A percentile compares a stretch with the other conserved stretches of the same genome.
These are phyloP conservation scores for Galerucella pusilla DNA, from an alignment of 2,888 invertebrate genomes.

Conservation along the genomic window DNA sequence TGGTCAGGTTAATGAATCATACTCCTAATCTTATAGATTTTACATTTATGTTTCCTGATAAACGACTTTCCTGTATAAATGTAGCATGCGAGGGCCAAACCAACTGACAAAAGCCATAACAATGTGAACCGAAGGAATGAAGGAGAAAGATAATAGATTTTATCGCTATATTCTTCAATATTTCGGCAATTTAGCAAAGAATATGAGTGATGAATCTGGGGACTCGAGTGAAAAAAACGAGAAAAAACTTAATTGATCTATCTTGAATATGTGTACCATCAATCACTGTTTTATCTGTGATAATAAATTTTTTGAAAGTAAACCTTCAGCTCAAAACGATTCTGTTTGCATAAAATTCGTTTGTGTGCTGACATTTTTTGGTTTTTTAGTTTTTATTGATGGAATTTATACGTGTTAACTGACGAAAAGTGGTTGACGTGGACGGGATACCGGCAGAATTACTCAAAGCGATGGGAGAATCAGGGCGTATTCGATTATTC, in stretches of 20 bases:
- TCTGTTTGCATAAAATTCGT: not conserved
- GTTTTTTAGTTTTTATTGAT: not conserved
- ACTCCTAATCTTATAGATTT: no score
- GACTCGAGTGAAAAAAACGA: constrained; percentile 25
- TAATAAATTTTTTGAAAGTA: constrained; percentile 10
- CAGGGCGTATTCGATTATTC: no score
- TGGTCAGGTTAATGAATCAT: no score
- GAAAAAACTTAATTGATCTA: constrained; percentile 28
- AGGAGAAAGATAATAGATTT: constrained; percentile 36
- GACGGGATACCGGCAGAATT: no score
- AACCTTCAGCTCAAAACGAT: not conserved
- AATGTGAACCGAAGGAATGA: constrained; percentile 24
- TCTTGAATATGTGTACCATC: constrained; percentile 26
- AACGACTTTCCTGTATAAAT: constrained; percentile 4
- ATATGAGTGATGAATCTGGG: constrained; percentile 34
- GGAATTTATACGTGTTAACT: no score
- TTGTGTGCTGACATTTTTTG: not conserved
- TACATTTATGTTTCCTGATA: not conserved
- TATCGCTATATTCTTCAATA: constrained; percentile 33
- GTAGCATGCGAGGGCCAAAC: constrained; percentile 22
- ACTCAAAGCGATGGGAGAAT: no score
- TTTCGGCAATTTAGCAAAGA: constrained; percentile 32
- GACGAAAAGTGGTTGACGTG: no score
- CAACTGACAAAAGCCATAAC: constrained; percentile 39
- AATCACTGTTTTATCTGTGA: constrained; percentile 24